These are phyloP conservation scores for Melanotaenia duboulayi DNA, from an alignment of 2,113 vertebrate genomes.

Conservation along the genomic window DNA sequence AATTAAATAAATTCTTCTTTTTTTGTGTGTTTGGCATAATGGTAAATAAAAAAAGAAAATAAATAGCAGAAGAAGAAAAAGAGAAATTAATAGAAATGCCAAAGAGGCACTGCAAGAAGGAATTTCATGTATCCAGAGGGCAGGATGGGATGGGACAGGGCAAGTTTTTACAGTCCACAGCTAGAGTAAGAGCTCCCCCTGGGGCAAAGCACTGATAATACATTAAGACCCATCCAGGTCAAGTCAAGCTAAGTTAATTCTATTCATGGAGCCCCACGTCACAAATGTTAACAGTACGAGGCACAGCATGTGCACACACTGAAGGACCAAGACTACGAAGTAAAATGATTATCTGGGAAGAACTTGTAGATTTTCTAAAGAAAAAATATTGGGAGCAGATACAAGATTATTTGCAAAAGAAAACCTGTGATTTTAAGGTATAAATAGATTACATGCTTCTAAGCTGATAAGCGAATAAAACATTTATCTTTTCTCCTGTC, in stretches of 20 bases:
- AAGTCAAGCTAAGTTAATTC: neutral
- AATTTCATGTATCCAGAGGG: conserved; percentile 9
- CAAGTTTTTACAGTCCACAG: conserved; percentile 27
- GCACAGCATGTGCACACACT: too few relatives aligned
- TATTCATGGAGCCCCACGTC: neutral
- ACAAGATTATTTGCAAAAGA: neutral
- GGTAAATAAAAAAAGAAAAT: neutral
- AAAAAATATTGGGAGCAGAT: neutral
- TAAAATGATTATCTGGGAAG: too few relatives aligned
- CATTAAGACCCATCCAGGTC: neutral
- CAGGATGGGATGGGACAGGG: conserved; percentile 25
- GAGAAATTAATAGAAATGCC: neutral
- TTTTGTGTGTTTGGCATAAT: neutral
- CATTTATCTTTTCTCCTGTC: neutral
- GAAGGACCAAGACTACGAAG: too few relatives aligned
- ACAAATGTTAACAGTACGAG: too few relatives aligned
- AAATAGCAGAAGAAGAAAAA: neutral
- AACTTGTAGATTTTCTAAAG: neutral
- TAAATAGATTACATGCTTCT: neutral
- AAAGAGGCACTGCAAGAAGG: neutral
- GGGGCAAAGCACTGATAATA: conserved; percentile 61
- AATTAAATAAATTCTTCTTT: neutral
- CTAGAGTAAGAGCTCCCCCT: conserved; percentile 78
- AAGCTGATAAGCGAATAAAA: neutral
- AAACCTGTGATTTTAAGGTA: neutral